Evolutionary conservation across 1,140 invertebrate genomes (phyloP).

Genomic region (Anthonomus grandis): DNA sequence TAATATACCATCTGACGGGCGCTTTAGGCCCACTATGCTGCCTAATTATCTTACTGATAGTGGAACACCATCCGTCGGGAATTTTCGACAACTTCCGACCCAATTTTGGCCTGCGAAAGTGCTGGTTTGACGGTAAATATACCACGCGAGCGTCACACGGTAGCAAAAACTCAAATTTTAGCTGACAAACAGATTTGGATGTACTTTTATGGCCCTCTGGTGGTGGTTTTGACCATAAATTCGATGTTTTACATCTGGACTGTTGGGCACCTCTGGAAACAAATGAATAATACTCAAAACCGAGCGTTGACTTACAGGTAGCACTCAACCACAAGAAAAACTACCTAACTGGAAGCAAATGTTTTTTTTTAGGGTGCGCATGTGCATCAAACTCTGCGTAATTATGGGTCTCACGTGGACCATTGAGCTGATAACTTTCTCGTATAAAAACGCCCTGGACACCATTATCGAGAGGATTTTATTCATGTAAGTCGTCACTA

Average conservation of each 20-base stretch:
- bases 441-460: not conserved
- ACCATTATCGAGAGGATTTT: conserved; percentile 5
- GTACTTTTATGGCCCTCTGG: conserved; percentile 65
- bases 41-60: conserved; percentile 50
- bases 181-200: conserved; percentile 55
- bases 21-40: conserved; percentile 57
- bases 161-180: conserved; percentile 41
- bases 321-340: conserved; percentile 24
- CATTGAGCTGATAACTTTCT: conserved; percentile 53
- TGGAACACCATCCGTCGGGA: conserved; percentile 47
- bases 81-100: conserved; percentile 56
- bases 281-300: conserved; percentile 51
- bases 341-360: conserved; percentile 1
- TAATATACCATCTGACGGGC: conserved; percentile 55
- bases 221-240: conserved; percentile 56
- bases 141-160: too few species aligned
- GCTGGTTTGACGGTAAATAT: conserved; percentile 61
- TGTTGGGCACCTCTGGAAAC: conserved; percentile 54
- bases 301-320: conserved; percentile 58
- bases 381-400: conserved; percentile 66
- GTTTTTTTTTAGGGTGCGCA: conserved; percentile 54
- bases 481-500: conserved; percentile 16
- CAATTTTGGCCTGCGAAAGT: conserved; percentile 54
- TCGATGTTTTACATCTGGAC: conserved; percentile 58
- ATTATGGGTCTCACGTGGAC: conserved; percentile 73